Evolutionary conservation across 1,140 invertebrate genomes (phyloP).

Genomic region (Danaus plexippus): DNA sequence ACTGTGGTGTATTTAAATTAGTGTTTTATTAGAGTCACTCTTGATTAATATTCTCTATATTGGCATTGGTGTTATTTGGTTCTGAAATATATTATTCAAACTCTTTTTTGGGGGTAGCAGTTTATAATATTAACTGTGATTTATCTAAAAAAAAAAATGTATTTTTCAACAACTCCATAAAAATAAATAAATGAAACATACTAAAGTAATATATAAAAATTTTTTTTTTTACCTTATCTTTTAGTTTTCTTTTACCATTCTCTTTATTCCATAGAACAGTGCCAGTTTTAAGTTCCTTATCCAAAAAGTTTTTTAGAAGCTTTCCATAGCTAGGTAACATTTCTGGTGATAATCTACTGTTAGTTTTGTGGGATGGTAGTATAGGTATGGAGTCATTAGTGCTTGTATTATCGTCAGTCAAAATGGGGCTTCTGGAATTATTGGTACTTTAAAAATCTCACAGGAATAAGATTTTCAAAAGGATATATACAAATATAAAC

Average conservation of each 20-base stretch:
- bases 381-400: slow-evolving; percentile 35
- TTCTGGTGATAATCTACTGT: slow-evolving; percentile 44
- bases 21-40: too few relatives aligned
- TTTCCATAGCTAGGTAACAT: slow-evolving; percentile 51
- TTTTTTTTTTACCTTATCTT: slow-evolving; percentile 15
- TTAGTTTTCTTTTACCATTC: slow-evolving; percentile 36
- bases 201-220: background rate
- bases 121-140: too few relatives aligned
- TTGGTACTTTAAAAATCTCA: background rate
- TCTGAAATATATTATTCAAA: too few relatives aligned
- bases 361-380: slow-evolving; percentile 24
- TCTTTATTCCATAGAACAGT: slow-evolving; percentile 58
- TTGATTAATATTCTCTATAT: too few relatives aligned
- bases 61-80: too few relatives aligned
- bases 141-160: too few relatives aligned
- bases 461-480: background rate
- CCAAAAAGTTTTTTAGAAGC: slow-evolving; percentile 44
- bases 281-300: slow-evolving; percentile 44
- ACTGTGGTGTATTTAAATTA: too few relatives aligned
- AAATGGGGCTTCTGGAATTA: slow-evolving; percentile 35
- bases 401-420: slow-evolving; percentile 41
- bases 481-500: background rate
- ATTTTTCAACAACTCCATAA: too few relatives aligned
- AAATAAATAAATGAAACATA: too few relatives aligned
- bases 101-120: too few relatives aligned